phyloP scores from a whole-genome alignment of 2,888 invertebrate species.

The Leptothorax acervorum region DNA sequence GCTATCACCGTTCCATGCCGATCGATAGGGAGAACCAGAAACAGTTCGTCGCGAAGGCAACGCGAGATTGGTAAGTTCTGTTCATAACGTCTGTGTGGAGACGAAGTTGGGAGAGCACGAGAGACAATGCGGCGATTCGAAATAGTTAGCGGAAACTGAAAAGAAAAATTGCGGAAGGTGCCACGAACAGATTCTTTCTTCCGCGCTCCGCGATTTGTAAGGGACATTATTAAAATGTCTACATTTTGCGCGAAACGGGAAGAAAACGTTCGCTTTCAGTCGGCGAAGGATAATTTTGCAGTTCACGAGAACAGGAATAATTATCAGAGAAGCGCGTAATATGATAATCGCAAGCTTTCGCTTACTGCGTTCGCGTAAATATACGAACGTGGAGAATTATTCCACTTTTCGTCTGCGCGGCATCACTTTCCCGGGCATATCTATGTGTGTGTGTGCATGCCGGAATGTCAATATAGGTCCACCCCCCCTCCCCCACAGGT shows the following conservation, averaged over 20 bases:
- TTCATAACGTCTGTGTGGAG: neutral
- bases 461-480: conserved; percentile 67
- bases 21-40: conserved; percentile 73
- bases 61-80: conserved; percentile 80
- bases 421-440: conserved; percentile 13
- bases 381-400: conserved; percentile 52
- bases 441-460: neutral
- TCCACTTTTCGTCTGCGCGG: conserved; percentile 52
- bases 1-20: conserved; percentile 59
- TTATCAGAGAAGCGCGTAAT: conserved; percentile 39
- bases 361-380: conserved; percentile 58
- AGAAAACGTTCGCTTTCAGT: neutral
- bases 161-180: neutral
- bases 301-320: conserved; percentile 38
- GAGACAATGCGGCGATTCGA: neutral
- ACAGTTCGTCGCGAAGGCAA: conserved; percentile 80
- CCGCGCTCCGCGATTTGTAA: neutral
- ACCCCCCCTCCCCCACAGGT: conserved; percentile 46
- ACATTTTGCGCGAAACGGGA: neutral
- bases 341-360: conserved; percentile 18
- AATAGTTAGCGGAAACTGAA: neutral
- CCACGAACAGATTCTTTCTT: neutral
- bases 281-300: neutral
- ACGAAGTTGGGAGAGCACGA: neutral
- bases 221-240: conserved; percentile 3